These are phyloP conservation scores for Helicoverpa zea DNA, from an alignment of 1,140 invertebrate genomes.

Conservation along the genomic window DNA sequence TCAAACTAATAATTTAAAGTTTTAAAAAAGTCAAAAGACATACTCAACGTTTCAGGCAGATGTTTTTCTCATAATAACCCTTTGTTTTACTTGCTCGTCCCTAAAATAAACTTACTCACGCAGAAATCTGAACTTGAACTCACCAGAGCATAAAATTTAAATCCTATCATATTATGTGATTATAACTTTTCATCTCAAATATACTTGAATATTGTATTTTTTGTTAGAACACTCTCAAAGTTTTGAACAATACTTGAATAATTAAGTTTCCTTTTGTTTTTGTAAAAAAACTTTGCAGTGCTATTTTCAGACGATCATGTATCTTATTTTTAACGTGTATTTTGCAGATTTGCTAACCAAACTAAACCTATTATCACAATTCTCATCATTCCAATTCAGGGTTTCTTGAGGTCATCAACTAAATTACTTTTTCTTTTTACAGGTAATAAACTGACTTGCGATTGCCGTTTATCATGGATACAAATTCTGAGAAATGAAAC, in stretches of 20 bases:
- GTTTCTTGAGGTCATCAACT: background rate
- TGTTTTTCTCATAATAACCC: background rate
- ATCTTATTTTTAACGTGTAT: no score
- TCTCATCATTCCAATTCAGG: no score
- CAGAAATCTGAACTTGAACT: conserved; percentile 30
- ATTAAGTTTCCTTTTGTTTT: background rate
- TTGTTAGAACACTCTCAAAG: conserved; percentile 12
- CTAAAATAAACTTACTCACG: background rate
- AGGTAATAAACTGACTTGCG: conserved; percentile 93
- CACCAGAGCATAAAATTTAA: conserved; percentile 33
- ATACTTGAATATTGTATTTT: conserved; percentile 20
- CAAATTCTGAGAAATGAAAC: conserved; percentile 91
- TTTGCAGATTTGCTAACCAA: no score
- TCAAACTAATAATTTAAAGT: no score
- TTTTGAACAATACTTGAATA: conserved; percentile 35
- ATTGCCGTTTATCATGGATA: conserved; percentile 93
- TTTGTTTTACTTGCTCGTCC: background rate
- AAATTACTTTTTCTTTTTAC: conserved; percentile 64
- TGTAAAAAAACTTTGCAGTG: no score
- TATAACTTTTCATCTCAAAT: conserved; percentile 36
- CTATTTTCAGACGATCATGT: no score
- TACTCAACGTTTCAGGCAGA: background rate
- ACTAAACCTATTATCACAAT: no score
- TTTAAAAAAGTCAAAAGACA: no score
- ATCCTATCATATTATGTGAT: conserved; percentile 44